Evolutionary conservation across 2,888 invertebrate species (phyloP).

Genomic region (Pycnomerus fuliginosus): DNA sequence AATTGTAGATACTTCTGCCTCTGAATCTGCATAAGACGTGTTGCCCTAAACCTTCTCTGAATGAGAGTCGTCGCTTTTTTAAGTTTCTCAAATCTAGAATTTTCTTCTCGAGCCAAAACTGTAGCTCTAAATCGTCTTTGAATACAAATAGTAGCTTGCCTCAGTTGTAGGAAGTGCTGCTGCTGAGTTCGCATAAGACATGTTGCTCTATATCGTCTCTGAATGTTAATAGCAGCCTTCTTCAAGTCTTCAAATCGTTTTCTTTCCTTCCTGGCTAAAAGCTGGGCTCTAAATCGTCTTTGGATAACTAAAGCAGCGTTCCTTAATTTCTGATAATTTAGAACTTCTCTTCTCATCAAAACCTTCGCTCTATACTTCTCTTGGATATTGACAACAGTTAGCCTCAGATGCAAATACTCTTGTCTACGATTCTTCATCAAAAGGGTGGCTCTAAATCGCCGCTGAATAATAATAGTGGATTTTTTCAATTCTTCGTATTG

Average conservation of each 20-base stretch:
- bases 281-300: constrained; percentile 42
- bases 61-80: constrained; percentile 40
- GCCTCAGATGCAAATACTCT: constrained; percentile 37
- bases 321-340: constrained; percentile 35
- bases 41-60: constrained; percentile 51
- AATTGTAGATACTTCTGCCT: constrained; percentile 49
- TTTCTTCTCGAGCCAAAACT: constrained; percentile 54
- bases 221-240: constrained; percentile 46
- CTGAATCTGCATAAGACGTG: constrained; percentile 48
- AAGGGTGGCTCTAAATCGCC: constrained; percentile 41
- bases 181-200: background rate
- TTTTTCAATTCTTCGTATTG: constrained; percentile 38
- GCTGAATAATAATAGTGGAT: constrained; percentile 53
- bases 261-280: constrained; percentile 41
- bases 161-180: constrained; percentile 38
- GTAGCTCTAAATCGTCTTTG: constrained; percentile 45
- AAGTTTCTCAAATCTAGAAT: constrained; percentile 48
- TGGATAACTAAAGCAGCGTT: constrained; percentile 54
- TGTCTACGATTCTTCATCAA: constrained; percentile 35
- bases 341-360: constrained; percentile 49
- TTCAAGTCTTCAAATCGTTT: constrained; percentile 44
- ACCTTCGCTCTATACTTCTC: constrained; percentile 53
- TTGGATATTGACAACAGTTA: constrained; percentile 54
- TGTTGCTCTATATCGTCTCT: constrained; percentile 42
- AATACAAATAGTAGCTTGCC: constrained; percentile 36